phyloP scores from a whole-genome alignment of 2,113 vertebrate species.

The Oryzias curvinotus region DNA sequence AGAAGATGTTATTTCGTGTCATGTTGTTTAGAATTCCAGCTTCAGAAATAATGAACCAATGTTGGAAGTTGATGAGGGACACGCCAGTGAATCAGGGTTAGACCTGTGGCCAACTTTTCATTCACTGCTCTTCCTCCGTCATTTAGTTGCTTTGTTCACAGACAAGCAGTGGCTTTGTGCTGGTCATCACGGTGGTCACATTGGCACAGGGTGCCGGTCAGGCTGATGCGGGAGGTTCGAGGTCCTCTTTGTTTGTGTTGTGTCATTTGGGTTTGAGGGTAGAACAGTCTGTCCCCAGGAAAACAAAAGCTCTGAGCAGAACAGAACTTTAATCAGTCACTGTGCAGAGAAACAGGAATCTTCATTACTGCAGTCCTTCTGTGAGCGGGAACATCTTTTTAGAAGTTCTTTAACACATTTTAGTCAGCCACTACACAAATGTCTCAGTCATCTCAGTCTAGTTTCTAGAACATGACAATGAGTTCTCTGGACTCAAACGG shows the following conservation, averaged over 20 bases:
- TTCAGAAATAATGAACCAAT: neutral
- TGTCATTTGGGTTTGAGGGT: constrained; percentile 36
- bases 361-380: neutral
- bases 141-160: constrained; percentile 16
- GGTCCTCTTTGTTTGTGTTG: constrained; percentile 67
- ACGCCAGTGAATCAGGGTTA: neutral
- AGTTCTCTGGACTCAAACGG: too few species aligned
- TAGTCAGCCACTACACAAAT: too few species aligned
- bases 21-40: neutral
- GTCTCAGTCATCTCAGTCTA: too few species aligned
- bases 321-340: too few species aligned
- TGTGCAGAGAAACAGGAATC: neutral
- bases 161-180: constrained; percentile 63
- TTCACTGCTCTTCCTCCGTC: constrained; percentile 6
- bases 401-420: too few species aligned
- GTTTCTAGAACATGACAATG: too few species aligned
- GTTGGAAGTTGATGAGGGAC: neutral
- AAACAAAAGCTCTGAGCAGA: neutral
- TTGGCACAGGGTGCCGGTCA: constrained; percentile 20
- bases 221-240: constrained; percentile 47
- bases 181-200: constrained; percentile 24
- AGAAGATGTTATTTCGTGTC: neutral
- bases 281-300: constrained; percentile 19
- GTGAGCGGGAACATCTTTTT: too few species aligned
- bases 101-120: constrained; percentile 1